Conservation (phyloP, 2,797 vertebrate genomes). For the Protonibea diacanthus region DNA sequence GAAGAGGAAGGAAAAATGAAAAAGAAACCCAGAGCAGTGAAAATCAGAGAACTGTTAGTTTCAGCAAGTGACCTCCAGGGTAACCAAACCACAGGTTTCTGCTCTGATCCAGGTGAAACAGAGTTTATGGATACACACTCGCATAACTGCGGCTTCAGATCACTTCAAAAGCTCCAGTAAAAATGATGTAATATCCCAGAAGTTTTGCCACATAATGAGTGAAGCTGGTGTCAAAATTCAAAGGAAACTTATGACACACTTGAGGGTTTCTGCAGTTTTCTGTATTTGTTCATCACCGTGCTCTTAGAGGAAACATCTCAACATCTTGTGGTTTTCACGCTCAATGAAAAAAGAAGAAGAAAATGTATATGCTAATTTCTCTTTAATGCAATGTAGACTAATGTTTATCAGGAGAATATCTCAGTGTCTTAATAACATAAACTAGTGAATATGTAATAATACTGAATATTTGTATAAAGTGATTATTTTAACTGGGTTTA, state of each 20-base stretch:
- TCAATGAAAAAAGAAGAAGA: neutral
- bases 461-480: neutral
- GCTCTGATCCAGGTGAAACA: neutral
- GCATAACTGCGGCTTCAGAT: neutral
- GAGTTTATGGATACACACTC: neutral
- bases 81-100: neutral
- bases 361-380: neutral
- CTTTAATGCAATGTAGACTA: too few relatives aligned
- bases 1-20: slow-evolving; percentile 40
- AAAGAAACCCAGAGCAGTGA: neutral
- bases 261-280: slow-evolving; percentile 10
- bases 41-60: slow-evolving; percentile 5
- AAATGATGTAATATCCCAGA: neutral
- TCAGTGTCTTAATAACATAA: neutral
- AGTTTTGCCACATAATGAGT: neutral
- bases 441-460: neutral
- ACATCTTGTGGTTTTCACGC: neutral
- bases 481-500: neutral
- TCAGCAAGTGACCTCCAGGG: neutral
- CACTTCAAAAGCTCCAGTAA: neutral
- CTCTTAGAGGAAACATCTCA: neutral
- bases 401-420: neutral
- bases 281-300: neutral
- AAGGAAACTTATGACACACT: neutral
- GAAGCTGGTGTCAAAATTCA: neutral